A percentile compares a stretch with the other conserved stretches of the same genome.
phyloP scores from a whole-genome alignment of 2,113 vertebrate genomes.

The Symphodus melops region DNA sequence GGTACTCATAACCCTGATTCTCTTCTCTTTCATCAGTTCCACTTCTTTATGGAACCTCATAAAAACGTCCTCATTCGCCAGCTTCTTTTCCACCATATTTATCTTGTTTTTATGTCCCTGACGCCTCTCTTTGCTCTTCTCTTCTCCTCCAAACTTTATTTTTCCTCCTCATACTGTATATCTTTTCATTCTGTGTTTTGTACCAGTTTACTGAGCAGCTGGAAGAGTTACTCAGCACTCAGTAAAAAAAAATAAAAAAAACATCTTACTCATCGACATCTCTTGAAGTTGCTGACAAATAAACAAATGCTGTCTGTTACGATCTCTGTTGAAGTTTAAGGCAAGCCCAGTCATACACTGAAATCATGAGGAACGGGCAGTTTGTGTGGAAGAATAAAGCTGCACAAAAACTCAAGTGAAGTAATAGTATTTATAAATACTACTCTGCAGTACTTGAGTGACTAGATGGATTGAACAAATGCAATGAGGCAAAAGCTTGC shows the following conservation, averaged over 20 bases:
- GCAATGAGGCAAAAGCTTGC: not conserved
- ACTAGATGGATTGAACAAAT: not conserved
- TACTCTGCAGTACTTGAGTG: not conserved
- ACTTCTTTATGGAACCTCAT: not conserved
- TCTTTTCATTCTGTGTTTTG: not conserved
- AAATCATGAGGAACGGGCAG: not conserved
- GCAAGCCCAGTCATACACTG: not conserved
- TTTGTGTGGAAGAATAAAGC: not conserved
- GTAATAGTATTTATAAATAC: not conserved
- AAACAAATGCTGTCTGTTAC: not conserved
- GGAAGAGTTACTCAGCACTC: not conserved
- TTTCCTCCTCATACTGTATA: not conserved
- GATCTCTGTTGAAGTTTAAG: not conserved
- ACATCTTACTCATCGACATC: not conserved
- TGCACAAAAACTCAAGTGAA: not conserved
- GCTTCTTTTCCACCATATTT: not conserved
- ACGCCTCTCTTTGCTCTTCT: conserved; percentile 5
- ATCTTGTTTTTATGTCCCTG: not conserved
- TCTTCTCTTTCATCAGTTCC: conserved; percentile 18
- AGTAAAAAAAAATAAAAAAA: not conserved
- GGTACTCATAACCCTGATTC: not conserved
- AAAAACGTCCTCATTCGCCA: not conserved
- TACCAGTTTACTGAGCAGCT: not conserved
- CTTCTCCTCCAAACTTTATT: not conserved
- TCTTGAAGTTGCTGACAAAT: conserved; percentile 6